Base-by-base conservation (phyloP, 2,888 invertebrate genomes). In the Penaeus monodon region DNA sequence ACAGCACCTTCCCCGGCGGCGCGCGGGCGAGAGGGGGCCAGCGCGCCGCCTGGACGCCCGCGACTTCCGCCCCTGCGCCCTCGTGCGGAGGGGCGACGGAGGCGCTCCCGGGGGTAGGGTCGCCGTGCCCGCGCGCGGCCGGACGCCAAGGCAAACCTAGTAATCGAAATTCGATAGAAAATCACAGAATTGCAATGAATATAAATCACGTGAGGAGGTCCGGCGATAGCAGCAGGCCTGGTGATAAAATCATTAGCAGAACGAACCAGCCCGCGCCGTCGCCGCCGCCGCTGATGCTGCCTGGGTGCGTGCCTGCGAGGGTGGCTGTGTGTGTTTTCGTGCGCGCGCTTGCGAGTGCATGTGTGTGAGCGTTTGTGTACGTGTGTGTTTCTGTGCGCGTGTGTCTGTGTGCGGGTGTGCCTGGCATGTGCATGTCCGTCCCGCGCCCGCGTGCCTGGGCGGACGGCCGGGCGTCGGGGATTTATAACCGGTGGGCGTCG, bases 151-250 rank as follows among this genome's bases (percentile, higher is more conserved):
- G 22, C 76, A 17, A 64, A 64, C 63, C 76, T 68, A 65, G 74
- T 83, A 83, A 83, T 83, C 83, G 83, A 83, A 83, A 76, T 83
- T 83, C 76, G 83, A 83, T 83, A 74, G 83, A 83, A 83, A 83
- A 83, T 83, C 83, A 83, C 76, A 83, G 65, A 83, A 83, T 64
- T 76, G 83, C 83, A 83, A 83, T 83, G 83, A 83, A 83, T 83
- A 76, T 76, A 76, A 74, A 76, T 65, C 74, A 64, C n/a, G 76
- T 6, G n/a, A 29, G 66, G 38, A 44, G 29, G 57, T 57, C 57
- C 57, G 63, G 74, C 83, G 44, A 65, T 17, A 44, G 24, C 64
- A 65, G 66, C 83, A 44, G 65, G 64, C 27, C 38, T n/a, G 64
- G 83, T 83, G 83, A 83, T 83, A 83, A 83, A 83, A 83, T 76